phyloP scores from a whole-genome alignment of 2,888 invertebrate species.

The Lycophotia porphyrea region DNA sequence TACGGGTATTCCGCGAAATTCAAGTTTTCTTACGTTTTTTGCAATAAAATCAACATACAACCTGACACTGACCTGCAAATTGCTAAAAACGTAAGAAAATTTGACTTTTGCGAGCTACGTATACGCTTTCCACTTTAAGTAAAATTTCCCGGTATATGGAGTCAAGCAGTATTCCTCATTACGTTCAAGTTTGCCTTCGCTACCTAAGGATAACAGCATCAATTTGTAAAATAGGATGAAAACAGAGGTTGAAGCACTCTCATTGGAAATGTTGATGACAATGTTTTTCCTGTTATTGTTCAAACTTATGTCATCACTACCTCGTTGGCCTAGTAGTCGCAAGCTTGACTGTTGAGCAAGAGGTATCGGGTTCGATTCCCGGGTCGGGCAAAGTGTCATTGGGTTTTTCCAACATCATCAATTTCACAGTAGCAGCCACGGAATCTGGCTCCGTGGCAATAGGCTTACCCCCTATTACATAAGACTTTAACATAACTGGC shows the following conservation, averaged over 20 bases:
- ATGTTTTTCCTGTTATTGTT: neutral
- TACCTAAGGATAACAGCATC: neutral
- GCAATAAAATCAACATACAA: too few relatives aligned
- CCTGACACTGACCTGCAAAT: too few relatives aligned
- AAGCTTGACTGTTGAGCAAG: neutral
- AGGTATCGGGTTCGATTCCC: neutral
- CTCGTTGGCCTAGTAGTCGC: neutral
- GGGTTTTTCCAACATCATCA: neutral
- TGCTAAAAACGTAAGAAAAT: too few relatives aligned
- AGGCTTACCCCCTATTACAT: neutral
- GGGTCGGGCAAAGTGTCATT: neutral
- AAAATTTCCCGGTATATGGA: neutral
- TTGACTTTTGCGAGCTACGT: too few relatives aligned
- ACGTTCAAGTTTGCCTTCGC: neutral
- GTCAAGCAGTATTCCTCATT: neutral
- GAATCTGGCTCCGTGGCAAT: neutral
- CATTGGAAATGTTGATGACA: too few relatives aligned
- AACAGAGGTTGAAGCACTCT: neutral
- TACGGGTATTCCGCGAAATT: too few relatives aligned
- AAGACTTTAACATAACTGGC: neutral
- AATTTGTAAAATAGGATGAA: neutral
- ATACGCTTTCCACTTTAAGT: too few relatives aligned
- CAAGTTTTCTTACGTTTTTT: too few relatives aligned
- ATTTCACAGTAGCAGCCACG: too few relatives aligned
- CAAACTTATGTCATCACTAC: neutral